phyloP scores from a whole-genome alignment of 2,888 invertebrate species.

The Phengaris alcon region DNA sequence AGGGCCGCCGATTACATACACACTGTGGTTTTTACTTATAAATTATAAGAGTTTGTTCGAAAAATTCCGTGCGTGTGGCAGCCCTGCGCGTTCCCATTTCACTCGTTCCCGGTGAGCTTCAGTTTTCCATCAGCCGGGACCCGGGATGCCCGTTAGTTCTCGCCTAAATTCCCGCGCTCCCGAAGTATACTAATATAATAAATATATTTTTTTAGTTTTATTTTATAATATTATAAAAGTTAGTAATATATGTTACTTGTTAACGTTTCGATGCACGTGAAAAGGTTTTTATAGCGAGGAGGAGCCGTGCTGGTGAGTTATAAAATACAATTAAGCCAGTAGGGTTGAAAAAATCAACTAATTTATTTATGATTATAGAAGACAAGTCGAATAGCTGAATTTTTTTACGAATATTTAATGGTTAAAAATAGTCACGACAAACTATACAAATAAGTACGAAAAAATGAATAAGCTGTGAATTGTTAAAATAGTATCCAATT shows the following conservation, averaged over 20 bases:
- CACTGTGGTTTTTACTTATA: not conserved
- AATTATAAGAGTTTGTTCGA: not conserved
- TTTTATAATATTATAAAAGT: not conserved
- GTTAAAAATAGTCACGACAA: not conserved
- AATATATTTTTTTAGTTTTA: not conserved
- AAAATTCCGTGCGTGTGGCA: not conserved
- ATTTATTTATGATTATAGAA: not conserved
- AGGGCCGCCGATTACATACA: constrained; percentile 45
- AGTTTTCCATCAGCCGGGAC: constrained; percentile 54
- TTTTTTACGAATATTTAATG: not conserved
- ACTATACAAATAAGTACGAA: not conserved
- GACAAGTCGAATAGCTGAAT: not conserved
- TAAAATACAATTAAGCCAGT: not conserved
- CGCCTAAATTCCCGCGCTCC: constrained; percentile 31
- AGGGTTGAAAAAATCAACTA: not conserved
- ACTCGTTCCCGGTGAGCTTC: constrained; percentile 44
- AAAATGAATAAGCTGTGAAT: not conserved
- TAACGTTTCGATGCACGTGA: not conserved
- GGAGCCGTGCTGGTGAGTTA: not conserved
- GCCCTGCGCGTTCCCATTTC: constrained; percentile 28
- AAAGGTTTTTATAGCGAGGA: not conserved
- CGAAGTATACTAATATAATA: not conserved
- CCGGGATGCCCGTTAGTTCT: constrained; percentile 48
- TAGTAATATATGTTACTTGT: not conserved
- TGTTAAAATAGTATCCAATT: not conserved